Evolutionary conservation across 2,113 vertebrate species (phyloP).

Genomic region (Aspiorhynchus laticeps): DNA sequence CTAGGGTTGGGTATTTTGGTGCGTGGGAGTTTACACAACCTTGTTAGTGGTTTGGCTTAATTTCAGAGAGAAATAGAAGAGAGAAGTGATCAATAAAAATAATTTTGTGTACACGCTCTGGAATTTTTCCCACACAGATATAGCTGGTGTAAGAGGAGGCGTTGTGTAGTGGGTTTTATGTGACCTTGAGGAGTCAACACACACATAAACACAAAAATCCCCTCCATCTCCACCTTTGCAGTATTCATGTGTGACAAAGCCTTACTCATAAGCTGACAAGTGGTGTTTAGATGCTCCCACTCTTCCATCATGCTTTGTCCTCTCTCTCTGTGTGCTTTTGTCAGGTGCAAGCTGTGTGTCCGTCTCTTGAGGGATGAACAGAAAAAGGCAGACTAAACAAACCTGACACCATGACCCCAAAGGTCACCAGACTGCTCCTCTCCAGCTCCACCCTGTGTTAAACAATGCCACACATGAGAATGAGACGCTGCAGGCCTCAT

Average conservation of each 20-base stretch:
- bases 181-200: conserved; percentile 20
- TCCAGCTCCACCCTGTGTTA: conserved; percentile 35
- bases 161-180: neutral
- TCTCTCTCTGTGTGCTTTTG: neutral
- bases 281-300: neutral
- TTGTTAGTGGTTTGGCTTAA: conserved; percentile 18
- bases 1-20: neutral
- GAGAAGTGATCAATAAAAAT: conserved; percentile 25
- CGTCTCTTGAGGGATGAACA: conserved; percentile 11
- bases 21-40: neutral
- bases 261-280: conserved; percentile 7
- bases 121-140: conserved; percentile 62
- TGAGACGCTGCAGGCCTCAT: neutral
- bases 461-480: conserved; percentile 40
- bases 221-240: neutral
- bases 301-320: neutral
- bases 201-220: neutral
- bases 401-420: conserved; percentile 40
- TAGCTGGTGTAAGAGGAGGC: conserved; percentile 63
- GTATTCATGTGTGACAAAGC: neutral
- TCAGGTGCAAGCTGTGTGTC: neutral
- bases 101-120: conserved; percentile 51
- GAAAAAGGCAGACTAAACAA: conserved; percentile 56
- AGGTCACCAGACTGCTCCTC: conserved; percentile 38
- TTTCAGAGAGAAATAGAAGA: neutral